Evolutionary conservation across 2,113 vertebrate genomes (phyloP).

Genomic region (Tamias sibiricus): DNA sequence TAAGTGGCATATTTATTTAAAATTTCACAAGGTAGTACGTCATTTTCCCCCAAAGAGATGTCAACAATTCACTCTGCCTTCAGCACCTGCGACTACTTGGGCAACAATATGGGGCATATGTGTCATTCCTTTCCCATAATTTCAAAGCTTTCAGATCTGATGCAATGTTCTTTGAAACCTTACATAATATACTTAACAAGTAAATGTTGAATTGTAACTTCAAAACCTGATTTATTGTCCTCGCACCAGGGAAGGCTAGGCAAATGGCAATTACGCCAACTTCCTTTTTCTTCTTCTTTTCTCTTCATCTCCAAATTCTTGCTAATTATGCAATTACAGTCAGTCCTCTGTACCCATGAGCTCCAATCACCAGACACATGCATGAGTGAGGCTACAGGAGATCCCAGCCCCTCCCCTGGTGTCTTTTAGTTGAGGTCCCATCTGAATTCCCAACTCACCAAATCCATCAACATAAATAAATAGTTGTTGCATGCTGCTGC

Average conservation of each 20-base stretch:
- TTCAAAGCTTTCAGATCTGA: background rate
- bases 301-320: background rate
- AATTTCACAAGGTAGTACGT: background rate
- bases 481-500: accelerated
- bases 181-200: background rate
- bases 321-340: background rate
- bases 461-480: background rate
- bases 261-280: background rate
- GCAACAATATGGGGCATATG: background rate
- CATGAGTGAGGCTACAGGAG: background rate
- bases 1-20: background rate
- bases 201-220: too few species aligned
- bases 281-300: background rate
- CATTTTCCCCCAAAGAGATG: background rate
- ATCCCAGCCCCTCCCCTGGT: too few species aligned
- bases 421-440: background rate
- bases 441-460: background rate
- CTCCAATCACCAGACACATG: accelerated
- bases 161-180: background rate
- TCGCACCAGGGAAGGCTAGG: background rate
- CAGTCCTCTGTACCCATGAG: background rate
- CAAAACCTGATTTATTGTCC: background rate
- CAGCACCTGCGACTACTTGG: too few species aligned
- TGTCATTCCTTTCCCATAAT: background rate
- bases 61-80: too few species aligned